Base-by-base conservation (phyloP, 2,797 vertebrate genomes). In the Enteromius unitaeniatus region DNA sequence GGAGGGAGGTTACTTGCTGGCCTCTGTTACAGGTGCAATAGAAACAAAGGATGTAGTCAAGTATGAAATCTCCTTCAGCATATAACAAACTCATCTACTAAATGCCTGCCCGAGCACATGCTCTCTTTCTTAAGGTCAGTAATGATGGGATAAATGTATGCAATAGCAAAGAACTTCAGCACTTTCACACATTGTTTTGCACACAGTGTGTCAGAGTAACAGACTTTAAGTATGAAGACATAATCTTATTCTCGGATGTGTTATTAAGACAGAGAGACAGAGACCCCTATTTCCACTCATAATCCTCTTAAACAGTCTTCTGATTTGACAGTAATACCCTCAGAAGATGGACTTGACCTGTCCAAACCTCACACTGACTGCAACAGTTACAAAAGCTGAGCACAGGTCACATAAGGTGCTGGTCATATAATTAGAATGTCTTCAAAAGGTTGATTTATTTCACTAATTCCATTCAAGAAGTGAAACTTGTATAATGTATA, bases 221-320 rank as follows among this genome's bases (percentile, higher is more conserved):
- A 76, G 74, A 60, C 31, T 40, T 3, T 7, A 76, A 40, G 13
- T 40, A 58, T 58, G 49, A 58, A 76, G 74, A 76, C 53, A 15
- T 40, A 76, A 76, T 76, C 53, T 1, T 23, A 58, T 76, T 76
- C 51, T 58, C 51, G 40, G 53, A 31, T 2, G 23, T 72, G 51
- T 73, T 31, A 83, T 23, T 21, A 42, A 72, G 21, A 53, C 49
- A 19, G 42, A 49, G 70, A 68, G 40, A 37, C 68, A 19, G 40
- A 67, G 70, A 67, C 74, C 55, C 37, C 19, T 60, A 69, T 70
- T 68, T 80, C 78, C 47, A 49, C 78, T 70, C 34, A 69, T 70
- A 80, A 80, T 80, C 78, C 78, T 80, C 78, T 80, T 80, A 70
- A 80, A 80, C 23, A 5, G 47, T 37, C n/a, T 70, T 69, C 47